Base-by-base conservation (phyloP, 2,113 vertebrate species). In the Sinosuthora webbiana region DNA sequence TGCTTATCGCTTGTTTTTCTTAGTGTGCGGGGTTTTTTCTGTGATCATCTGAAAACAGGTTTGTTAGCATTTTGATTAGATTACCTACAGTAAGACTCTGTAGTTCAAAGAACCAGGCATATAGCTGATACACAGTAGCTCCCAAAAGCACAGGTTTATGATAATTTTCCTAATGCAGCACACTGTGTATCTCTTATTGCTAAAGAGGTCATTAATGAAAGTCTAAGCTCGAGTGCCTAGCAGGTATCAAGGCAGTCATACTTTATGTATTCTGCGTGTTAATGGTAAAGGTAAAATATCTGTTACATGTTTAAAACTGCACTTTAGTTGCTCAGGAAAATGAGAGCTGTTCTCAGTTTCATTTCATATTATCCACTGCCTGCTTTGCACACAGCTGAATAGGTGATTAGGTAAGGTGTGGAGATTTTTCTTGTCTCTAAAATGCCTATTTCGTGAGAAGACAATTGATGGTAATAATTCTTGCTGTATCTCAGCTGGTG, bases 21-120 rank as follows among this genome's bases (percentile, higher is more conserved):
- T 75, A 41, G 77, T 37, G 33, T 56, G 35, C 24, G 44, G 30
- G 10, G 3, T 0, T 49, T 75, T 83, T 77, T 33, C 59, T 80
- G 35, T 83, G 80, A 71, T 87, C 35, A 35, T 57, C 68, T 65
- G 73, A 89, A 92, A 94, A 69, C 45, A 39, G 21, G 15, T 55
- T 74, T 55, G 31, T 78, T 87, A 70, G 84, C n/a, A 70, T 70
- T 94, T 88, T 93, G 52, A 92, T 97, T 95, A 89, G 90, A 81
- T 94, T 77, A 85, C 19, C 52, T 79, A 25, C 56, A 83, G 53
- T 53, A 83, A 70, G 77, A 37, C 21, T 42, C 6, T 9, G 7
- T 49, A 67, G 70, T 87, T 91, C 57, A 53, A 47, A 81, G 62
- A 63, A 55, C 30, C 55, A 92, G 79, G 62, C 30, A 25, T 69